phyloP scores from a whole-genome alignment of 2,113 vertebrate genomes.

The Mystacornis crossleyi region DNA sequence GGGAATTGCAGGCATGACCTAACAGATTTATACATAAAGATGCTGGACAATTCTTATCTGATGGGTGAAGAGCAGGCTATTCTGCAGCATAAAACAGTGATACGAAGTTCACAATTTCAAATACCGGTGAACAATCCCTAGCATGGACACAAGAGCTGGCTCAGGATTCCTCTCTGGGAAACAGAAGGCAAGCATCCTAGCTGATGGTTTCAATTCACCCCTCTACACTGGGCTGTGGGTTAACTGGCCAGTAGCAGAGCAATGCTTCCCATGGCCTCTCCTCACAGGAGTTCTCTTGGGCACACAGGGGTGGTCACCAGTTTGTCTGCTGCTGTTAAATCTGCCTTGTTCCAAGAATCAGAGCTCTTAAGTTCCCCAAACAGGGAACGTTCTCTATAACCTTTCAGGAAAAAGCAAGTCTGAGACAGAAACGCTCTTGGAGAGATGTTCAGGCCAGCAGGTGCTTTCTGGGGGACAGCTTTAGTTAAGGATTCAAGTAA shows the following conservation, averaged over 20 bases:
- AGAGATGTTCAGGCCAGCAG: background rate
- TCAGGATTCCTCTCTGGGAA: background rate
- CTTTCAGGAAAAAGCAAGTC: background rate
- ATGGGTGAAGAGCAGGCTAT: background rate
- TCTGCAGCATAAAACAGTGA: background rate
- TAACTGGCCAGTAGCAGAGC: background rate
- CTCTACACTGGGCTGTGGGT: background rate
- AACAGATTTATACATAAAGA: slow-evolving; percentile 27
- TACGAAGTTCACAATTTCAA: background rate
- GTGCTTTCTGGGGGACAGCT: background rate
- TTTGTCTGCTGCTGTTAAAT: background rate
- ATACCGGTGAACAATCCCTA: background rate
- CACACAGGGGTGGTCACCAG: background rate
- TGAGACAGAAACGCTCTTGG: background rate
- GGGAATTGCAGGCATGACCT: background rate
- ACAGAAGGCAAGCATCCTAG: background rate
- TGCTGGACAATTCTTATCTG: background rate
- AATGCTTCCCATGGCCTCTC: background rate
- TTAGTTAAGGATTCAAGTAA: background rate
- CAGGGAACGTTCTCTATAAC: background rate
- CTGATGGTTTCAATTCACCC: background rate
- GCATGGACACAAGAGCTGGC: background rate
- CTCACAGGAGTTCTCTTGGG: background rate
- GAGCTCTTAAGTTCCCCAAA: background rate
- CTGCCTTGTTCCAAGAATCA: background rate